These are phyloP conservation scores for Cylindroiulus punctatus DNA, from an alignment of 2,888 invertebrate species.

Conservation along the genomic window DNA sequence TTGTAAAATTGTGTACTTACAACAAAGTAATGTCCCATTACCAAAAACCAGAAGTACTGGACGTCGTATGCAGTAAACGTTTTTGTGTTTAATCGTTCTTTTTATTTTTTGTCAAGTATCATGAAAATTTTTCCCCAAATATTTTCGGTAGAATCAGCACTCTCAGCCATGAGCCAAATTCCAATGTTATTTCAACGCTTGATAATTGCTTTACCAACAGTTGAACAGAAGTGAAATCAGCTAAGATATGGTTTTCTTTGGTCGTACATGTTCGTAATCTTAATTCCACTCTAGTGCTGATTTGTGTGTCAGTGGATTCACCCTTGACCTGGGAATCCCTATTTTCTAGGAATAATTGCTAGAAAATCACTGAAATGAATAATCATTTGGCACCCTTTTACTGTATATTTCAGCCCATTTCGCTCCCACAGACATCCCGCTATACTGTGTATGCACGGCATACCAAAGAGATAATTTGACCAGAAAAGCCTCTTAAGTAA, in stretches of 20 bases:
- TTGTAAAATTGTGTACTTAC: not conserved
- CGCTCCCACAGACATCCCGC: not conserved
- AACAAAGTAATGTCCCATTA: not conserved
- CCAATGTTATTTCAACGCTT: not conserved
- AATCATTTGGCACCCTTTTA: not conserved
- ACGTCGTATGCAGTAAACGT: no score
- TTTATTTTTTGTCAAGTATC: not conserved
- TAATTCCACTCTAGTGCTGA: not conserved
- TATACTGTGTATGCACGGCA: not conserved
- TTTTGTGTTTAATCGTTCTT: no score
- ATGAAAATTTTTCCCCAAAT: not conserved
- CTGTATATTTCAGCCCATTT: not conserved
- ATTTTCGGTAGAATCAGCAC: no score
- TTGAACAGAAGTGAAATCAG: not conserved
- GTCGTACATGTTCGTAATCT: not conserved
- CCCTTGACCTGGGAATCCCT: not conserved
- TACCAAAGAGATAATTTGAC: conserved; percentile 33
- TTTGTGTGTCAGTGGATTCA: not conserved
- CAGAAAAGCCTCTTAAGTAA: conserved; percentile 30
- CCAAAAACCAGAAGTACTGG: not conserved
- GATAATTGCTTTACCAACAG: not conserved
- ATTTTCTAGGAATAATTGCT: not conserved
- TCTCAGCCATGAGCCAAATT: not conserved
- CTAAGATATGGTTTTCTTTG: not conserved
- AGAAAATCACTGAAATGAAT: no score